Evolutionary conservation across 1,140 invertebrate species (phyloP), one percentile per base, ranked within the genome.

Genomic region (Aphis gossypii): DNA sequence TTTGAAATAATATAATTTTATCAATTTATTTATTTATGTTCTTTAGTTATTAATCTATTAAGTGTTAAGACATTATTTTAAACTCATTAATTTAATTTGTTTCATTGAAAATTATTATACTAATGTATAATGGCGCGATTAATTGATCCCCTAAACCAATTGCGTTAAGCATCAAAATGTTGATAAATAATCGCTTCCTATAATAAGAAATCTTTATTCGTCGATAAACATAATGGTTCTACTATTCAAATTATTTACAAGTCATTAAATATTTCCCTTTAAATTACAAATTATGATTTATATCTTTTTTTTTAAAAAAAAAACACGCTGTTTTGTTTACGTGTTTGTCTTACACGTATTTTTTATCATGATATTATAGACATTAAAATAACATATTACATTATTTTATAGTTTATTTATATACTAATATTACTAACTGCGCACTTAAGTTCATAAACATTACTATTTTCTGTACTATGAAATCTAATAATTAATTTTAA

Each of bases 61-160:
- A 56, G 35, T 30, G 88, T 25, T 48, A 56, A 56, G 51, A 56
- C 48, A 54, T 89, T 89, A 56, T 23, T 38, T 89, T 54, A 38
- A 89, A 38, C 21, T 38, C 35, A 54, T 56, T 56, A 23, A 48
- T 89, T 56, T 54, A 54, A 89, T 38, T 89, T 41, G 23, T 54
- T 38, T 56, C 5, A n/a, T 9, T 23, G 21, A 41, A 41, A 88
- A 56, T 41, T 23, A 18, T 54, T 41, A 89, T 11, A 51, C 21
- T 89, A 89, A 89, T 56, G 51, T 25, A 89, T 54, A 56, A 89
- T 23, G 20, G 35, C 8, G 41, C 30, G 51, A 21, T 89, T 89
- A 89, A 89, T 89, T 56, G 35, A 89, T 89, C 56, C 54, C 88
- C 11, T 41, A 56, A 89, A 89, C 88, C 88, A 89, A 89, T 56